Conservation (phyloP, 2,797 vertebrate species). For the Tragelaphus oryx region DNA sequence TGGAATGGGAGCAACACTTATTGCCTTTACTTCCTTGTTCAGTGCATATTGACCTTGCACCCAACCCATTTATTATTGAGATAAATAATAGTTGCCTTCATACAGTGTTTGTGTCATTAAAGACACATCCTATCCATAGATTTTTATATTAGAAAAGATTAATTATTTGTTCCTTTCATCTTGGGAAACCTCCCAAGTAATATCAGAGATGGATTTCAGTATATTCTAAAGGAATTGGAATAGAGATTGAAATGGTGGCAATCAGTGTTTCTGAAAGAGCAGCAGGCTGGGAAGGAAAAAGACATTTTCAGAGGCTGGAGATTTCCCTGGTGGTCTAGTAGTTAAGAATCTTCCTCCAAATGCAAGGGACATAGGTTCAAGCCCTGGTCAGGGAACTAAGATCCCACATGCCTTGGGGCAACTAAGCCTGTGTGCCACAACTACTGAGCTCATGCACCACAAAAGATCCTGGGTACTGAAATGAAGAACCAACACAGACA, state of each 20-base stretch:
- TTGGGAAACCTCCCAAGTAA: background rate
- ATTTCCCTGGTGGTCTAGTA: background rate
- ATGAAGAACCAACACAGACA: background rate
- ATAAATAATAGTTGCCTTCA: background rate
- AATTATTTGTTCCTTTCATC: background rate
- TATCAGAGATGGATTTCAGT: background rate
- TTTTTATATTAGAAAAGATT: background rate
- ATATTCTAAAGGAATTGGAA: background rate
- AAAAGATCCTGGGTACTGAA: background rate
- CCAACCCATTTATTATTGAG: background rate
- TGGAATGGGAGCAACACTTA: background rate
- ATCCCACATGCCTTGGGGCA: background rate
- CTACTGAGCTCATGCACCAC: background rate
- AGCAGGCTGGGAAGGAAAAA: background rate
- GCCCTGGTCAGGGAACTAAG: background rate
- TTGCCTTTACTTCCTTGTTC: background rate
- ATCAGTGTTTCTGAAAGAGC: background rate
- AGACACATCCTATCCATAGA: background rate
- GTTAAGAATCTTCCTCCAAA: background rate
- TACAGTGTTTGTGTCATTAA: background rate
- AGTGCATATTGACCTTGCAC: background rate
- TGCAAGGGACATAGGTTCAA: background rate
- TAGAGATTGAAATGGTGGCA: background rate
- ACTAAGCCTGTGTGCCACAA: background rate
- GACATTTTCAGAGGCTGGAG: background rate